phyloP scores from a whole-genome alignment of 2,797 vertebrate genomes.

The Anabas testudineus region DNA sequence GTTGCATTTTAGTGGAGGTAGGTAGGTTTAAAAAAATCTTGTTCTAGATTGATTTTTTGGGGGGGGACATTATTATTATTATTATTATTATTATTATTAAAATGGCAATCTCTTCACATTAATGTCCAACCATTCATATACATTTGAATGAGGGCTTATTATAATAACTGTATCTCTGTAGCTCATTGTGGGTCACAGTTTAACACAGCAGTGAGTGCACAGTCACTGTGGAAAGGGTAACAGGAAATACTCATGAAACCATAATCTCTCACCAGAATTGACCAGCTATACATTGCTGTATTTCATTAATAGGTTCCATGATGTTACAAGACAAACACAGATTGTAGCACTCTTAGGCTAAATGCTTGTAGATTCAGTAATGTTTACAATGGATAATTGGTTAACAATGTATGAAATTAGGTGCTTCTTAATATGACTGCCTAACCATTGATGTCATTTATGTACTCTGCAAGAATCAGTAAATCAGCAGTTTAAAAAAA shows the following conservation, averaged over 20 bases:
- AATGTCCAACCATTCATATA: constrained; percentile 3
- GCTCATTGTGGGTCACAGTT: constrained; percentile 12
- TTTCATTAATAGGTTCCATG: not conserved
- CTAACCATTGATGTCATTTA: no score
- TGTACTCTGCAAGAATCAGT: no score
- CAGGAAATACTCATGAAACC: constrained; percentile 61
- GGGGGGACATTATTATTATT: no score
- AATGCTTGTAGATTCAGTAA: no score
- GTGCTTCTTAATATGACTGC: no score
- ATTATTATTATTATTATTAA: not conserved
- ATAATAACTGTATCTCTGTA: constrained; percentile 8
- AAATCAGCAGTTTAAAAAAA: no score
- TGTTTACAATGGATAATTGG: no score
- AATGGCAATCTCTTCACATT: no score
- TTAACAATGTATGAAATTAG: no score
- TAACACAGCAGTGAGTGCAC: constrained; percentile 11
- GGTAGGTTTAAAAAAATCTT: not conserved
- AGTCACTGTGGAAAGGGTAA: constrained; percentile 44
- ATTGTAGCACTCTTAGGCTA: no score
- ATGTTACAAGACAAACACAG: not conserved
- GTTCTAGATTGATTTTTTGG: not conserved
- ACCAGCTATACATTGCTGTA: not conserved
- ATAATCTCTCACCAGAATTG: not conserved
- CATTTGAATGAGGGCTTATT: constrained; percentile 20
- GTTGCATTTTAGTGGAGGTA: not conserved